A percentile compares a stretch with the other conserved stretches of the same genome.
Evolutionary conservation across 2,797 vertebrate species (phyloP).

Genomic region (Rallus crepitans): DNA sequence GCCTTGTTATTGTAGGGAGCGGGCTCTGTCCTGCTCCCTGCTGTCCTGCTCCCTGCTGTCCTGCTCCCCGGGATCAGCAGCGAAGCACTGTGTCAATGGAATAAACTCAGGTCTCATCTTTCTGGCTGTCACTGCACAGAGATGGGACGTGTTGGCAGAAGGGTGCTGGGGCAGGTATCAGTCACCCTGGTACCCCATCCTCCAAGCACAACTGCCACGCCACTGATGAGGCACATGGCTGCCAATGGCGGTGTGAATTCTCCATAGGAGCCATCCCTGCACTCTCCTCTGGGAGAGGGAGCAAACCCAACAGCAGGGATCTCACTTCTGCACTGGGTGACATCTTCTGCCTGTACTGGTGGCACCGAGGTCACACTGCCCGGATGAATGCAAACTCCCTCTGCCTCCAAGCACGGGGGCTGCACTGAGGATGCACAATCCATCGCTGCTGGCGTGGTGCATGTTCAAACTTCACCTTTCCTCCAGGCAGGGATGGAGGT

Average conservation of each 20-base stretch:
- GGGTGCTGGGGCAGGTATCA: not conserved
- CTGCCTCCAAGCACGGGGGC: not conserved
- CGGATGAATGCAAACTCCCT: rapidly evolving
- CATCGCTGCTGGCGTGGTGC: rapidly evolving
- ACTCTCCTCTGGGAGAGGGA: not conserved
- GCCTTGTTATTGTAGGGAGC: not conserved
- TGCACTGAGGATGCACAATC: rapidly evolving
- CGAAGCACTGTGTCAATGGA: not conserved
- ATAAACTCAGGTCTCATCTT: rapidly evolving
- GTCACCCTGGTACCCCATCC: rapidly evolving
- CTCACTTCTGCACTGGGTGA: not conserved
- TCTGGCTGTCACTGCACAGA: rapidly evolving
- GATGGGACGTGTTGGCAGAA: not conserved
- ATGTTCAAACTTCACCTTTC: not conserved
- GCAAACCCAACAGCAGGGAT: not conserved
- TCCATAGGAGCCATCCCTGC: not conserved
- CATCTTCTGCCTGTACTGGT: not conserved
- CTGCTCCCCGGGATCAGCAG: not conserved
- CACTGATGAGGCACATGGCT: rapidly evolving
- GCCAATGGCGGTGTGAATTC: rapidly evolving
- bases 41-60: too few relatives aligned
- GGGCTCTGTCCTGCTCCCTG: not conserved
- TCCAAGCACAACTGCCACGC: rapidly evolving
- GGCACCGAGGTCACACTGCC: not conserved
- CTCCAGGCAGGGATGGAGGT: rapidly evolving